Conservation (phyloP, 2,888 invertebrate species). For the Tetragonisca angustula region DNA sequence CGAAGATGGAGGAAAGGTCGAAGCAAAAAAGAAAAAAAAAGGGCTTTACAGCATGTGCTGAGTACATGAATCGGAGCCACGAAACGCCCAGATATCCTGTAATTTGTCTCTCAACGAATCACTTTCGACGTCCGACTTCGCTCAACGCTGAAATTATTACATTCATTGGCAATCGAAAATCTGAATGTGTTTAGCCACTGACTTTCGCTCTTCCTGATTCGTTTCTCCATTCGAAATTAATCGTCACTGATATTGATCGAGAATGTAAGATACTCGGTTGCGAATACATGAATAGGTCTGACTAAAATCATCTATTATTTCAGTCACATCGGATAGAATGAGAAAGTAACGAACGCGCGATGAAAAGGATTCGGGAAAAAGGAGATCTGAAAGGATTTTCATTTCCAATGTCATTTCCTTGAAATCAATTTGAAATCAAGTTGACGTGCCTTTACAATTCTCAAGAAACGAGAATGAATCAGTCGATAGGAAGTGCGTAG, state of each 20-base stretch:
- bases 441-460: background rate
- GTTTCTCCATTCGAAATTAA: background rate
- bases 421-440: background rate
- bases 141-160: constrained; percentile 45
- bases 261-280: background rate
- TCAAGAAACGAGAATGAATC: background rate
- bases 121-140: constrained; percentile 49
- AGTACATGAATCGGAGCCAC: constrained; percentile 35
- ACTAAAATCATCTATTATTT: too few relatives aligned
- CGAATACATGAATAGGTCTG: background rate
- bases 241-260: background rate
- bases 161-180: constrained; percentile 7
- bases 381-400: background rate
- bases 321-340: background rate
- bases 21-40: background rate
- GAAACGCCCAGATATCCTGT: constrained; percentile 64
- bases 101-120: constrained; percentile 67
- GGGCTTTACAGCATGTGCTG: constrained; percentile 53
- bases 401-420: background rate
- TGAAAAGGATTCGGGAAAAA: too few relatives aligned
- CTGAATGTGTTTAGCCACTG: constrained; percentile 1
- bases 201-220: background rate
- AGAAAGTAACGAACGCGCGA: background rate
- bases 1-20: background rate
- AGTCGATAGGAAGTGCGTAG: background rate